Evolutionary conservation across 92 coral and sea anemone genomes (phyloP).

Genomic region (Umimayanthus kanabou): DNA sequence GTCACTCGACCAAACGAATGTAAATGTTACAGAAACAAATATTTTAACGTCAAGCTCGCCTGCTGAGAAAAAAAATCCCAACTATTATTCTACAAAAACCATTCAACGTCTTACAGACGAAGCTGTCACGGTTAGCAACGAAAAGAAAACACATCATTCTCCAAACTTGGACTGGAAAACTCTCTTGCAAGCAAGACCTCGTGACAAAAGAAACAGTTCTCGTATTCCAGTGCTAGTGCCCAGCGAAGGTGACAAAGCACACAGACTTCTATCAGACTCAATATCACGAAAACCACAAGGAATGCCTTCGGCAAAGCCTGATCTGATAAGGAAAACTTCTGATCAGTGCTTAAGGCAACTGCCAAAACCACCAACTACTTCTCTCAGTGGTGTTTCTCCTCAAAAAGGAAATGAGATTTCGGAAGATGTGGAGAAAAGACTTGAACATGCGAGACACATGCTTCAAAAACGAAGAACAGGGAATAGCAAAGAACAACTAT

Average conservation of each 20-base stretch:
- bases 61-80: neutral
- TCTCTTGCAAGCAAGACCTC: slow-evolving; percentile 25
- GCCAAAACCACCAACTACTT: slow-evolving; percentile 26
- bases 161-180: slow-evolving; percentile 15
- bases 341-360: slow-evolving; percentile 14
- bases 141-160: neutral
- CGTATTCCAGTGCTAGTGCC: slow-evolving; percentile 12
- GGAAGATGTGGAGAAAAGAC: slow-evolving; percentile 28
- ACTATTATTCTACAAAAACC: neutral
- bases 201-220: slow-evolving; percentile 25
- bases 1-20: neutral
- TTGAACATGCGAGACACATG: slow-evolving; percentile 15
- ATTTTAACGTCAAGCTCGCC: neutral
- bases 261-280: neutral
- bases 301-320: neutral
- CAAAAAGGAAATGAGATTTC: slow-evolving; percentile 34
- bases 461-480: slow-evolving; percentile 21
- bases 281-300: neutral
- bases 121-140: neutral
- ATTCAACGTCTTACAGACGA: neutral
- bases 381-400: slow-evolving; percentile 19
- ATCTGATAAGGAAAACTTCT: neutral
- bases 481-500: slow-evolving; percentile 5
- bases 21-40: neutral
- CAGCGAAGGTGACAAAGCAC: neutral